Evolutionary conservation across 2,888 invertebrate species (phyloP).

Genomic region (Tipula lateralis): DNA sequence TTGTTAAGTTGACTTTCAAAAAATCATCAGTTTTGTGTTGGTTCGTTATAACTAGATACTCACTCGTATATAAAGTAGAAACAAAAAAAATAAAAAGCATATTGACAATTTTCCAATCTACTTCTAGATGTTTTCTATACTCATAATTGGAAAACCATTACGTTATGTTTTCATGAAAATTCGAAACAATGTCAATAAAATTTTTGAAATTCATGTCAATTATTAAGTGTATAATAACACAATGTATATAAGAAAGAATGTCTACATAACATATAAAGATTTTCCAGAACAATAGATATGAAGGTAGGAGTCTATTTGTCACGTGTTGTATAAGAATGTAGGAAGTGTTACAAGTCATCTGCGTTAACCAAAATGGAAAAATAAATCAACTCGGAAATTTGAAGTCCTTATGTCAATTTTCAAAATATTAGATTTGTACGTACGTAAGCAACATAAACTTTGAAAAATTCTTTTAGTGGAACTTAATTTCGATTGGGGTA

Average conservation of each 20-base stretch:
- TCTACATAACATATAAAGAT: not conserved
- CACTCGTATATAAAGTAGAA: not conserved
- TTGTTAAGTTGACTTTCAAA: not conserved
- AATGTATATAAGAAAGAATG: not conserved
- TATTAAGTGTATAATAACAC: slow-evolving; percentile 11
- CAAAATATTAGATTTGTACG: no score
- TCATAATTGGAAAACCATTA: not conserved
- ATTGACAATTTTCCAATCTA: not conserved
- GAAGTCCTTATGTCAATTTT: no score
- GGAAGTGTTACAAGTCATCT: no score
- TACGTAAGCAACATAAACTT: no score
- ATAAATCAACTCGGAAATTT: no score
- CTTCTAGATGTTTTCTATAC: not conserved
- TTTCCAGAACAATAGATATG: not conserved
- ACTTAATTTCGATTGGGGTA: no score
- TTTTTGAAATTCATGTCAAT: slow-evolving; percentile 11
- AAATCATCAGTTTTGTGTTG: not conserved
- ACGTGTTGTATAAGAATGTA: no score
- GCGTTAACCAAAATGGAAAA: no score
- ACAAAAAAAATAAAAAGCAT: not conserved
- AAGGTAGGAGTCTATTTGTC: not conserved
- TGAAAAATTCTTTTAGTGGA: no score
- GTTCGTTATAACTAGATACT: not conserved
- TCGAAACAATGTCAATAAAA: not conserved
- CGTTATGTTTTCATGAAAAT: not conserved